A percentile compares a stretch with the other conserved stretches of the same genome.
phyloP scores from a whole-genome alignment of 2,113 vertebrate genomes.

The Lamprologus ornatipinnis region DNA sequence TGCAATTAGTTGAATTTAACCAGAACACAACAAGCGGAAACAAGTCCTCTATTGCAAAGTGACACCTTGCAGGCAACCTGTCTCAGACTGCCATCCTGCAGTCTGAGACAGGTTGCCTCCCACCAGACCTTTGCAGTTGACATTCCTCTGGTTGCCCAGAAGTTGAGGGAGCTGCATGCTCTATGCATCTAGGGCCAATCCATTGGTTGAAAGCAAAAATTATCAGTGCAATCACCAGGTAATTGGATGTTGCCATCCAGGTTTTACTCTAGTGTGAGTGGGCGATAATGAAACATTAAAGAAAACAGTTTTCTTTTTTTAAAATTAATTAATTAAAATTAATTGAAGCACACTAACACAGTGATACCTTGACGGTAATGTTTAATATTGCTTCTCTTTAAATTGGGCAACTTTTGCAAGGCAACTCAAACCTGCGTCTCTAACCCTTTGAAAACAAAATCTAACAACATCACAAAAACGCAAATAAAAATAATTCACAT shows the following conservation, averaged over 20 bases:
- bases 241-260: background rate
- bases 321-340: background rate
- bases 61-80: background rate
- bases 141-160: background rate
- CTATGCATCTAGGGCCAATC: background rate
- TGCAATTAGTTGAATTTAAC: background rate
- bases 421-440: background rate
- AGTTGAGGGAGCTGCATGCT: background rate
- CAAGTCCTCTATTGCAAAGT: background rate
- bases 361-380: background rate
- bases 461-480: background rate
- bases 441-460: background rate
- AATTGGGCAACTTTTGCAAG: background rate
- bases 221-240: background rate
- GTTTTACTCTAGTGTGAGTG: background rate
- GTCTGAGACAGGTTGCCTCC: background rate
- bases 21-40: background rate
- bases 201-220: background rate
- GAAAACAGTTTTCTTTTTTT: background rate
- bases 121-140: background rate
- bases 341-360: background rate
- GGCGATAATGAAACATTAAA: background rate
- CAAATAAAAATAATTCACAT: background rate
- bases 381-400: background rate
- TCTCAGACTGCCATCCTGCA: background rate